A percentile compares a stretch with the other conserved stretches of the same genome.
Evolutionary conservation across 2,113 vertebrate species (phyloP).

Genomic region (Scatophagus argus): DNA sequence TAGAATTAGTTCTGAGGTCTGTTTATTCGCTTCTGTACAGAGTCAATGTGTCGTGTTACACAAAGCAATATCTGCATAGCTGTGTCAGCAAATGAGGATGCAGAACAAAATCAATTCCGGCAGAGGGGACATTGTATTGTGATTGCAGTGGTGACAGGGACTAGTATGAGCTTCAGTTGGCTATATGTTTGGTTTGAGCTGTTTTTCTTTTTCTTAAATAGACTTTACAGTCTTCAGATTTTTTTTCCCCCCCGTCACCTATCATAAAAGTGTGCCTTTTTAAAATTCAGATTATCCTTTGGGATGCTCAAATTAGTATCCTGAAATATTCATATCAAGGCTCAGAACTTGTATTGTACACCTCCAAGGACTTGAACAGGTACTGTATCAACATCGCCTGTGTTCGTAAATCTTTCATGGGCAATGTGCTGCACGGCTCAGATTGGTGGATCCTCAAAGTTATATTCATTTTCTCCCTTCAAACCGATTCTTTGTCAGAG

Average conservation of each 20-base stretch:
- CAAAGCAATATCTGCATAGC: conserved; percentile 57
- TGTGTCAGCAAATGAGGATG: conserved; percentile 34
- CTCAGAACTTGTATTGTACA: conserved; percentile 62
- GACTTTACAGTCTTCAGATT: conserved; percentile 49
- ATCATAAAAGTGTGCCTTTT: conserved; percentile 51
- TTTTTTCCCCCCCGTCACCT: conserved; percentile 58
- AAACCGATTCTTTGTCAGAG: conserved; percentile 29
- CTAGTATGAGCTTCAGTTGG: conserved; percentile 18
- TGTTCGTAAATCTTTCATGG: conserved; percentile 67
- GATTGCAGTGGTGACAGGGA: conserved; percentile 13
- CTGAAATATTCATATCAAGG: conserved; percentile 78
- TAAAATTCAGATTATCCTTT: conserved; percentile 69
- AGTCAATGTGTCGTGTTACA: conserved; percentile 49
- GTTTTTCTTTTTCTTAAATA: conserved; percentile 44
- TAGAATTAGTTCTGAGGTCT: conserved; percentile 63
- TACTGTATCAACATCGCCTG: conserved; percentile 53
- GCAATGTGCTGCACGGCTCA: conserved; percentile 31
- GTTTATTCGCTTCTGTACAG: conserved; percentile 50
- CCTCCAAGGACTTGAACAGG: conserved; percentile 60
- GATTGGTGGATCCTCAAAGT: conserved; percentile 28
- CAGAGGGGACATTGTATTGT: conserved; percentile 19
- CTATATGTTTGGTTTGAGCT: conserved; percentile 5
- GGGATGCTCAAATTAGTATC: conserved; percentile 74
- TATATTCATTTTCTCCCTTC: conserved; percentile 27
- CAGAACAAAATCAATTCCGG: conserved; percentile 43